Base-by-base conservation (phyloP, 1,140 invertebrate species). In the Apocrypta bakeri region DNA sequence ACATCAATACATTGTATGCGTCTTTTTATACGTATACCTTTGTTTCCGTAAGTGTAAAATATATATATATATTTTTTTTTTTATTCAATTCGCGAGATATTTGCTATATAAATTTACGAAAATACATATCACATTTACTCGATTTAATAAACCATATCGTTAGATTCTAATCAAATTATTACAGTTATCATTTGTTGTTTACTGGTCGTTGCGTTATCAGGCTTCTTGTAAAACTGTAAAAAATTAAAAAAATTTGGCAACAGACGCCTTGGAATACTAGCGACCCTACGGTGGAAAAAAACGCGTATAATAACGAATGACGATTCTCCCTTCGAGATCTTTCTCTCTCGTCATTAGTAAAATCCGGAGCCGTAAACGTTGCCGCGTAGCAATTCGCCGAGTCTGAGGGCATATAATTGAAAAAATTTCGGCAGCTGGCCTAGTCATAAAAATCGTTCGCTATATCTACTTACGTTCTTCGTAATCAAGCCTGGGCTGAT, bases 391-490 rank as follows among this genome's bases (percentile, higher is more conserved):
- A 9, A n/a, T n/a, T n/a, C 48, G 48, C n/a, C 48, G 48, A 56
- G n/a, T 61, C 56, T 61, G 25, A 25, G 31, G 31, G 31, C 27
- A n/a, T 25, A 71, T 77, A 77, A 82, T 82, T 82, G 81, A 82
- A 77, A 77, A 82, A 82, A 83, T 73, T 74, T 83, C 77, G 40
- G 17, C 88, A 88, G 88, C 88, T 89, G 87, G 88, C 75, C 83
- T 42, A 68, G 81, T 76, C 83, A 86, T 89, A 88, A 89, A 89
- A 88, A 77, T 71, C 76, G 63, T 9, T 1, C 33, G 40, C 72
- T 48, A 27, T 66, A 68, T 68, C 12, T 29, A 27, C 48, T 27
- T 42, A 71, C 31, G 11, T 71, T 73, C 71, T 80, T 68, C 79
- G 68, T 75, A 81, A 81, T 81, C 71, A 75, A 81, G 40, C 40